phyloP scores from a whole-genome alignment of 1,140 invertebrate genomes.

The Drosophila ficusphila region DNA sequence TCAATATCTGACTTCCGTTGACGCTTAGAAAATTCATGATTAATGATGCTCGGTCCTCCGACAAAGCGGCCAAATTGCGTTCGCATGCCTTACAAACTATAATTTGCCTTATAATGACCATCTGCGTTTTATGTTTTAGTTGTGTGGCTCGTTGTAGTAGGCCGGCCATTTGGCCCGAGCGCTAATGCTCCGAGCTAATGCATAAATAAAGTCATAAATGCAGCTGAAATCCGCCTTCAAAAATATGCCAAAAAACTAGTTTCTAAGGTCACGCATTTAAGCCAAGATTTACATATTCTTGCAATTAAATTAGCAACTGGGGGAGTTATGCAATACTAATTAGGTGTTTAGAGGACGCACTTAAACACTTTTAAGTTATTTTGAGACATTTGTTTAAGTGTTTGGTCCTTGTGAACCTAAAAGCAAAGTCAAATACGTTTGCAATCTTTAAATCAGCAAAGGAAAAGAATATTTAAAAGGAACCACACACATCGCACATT shows the following conservation, averaged over 20 bases:
- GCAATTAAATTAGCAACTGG: slow-evolving; percentile 2
- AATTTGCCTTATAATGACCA: slow-evolving; percentile 43
- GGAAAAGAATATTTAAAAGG: background rate
- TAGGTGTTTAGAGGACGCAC: background rate
- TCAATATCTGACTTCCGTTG: slow-evolving; percentile 53
- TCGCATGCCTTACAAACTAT: slow-evolving; percentile 24
- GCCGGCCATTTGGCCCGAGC: slow-evolving; percentile 15
- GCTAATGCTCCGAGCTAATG: slow-evolving; percentile 10
- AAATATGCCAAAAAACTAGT: slow-evolving; percentile 35
- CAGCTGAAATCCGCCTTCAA: slow-evolving; percentile 19
- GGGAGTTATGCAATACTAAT: background rate
- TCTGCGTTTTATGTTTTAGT: slow-evolving; percentile 20
- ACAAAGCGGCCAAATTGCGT: slow-evolving; percentile 3
- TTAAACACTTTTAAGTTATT: background rate
- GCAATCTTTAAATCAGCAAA: no score
- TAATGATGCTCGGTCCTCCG: slow-evolving; percentile 29
- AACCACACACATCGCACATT: background rate
- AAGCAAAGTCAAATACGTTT: no score
- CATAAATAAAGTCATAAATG: slow-evolving; percentile 37
- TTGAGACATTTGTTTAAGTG: no score
- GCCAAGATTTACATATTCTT: slow-evolving; percentile 25
- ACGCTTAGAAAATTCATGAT: slow-evolving; percentile 44
- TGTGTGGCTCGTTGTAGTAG: slow-evolving; percentile 16
- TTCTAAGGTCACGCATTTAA: slow-evolving; percentile 22
- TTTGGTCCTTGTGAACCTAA: background rate